These are phyloP conservation scores for Helogale parvula DNA, from an alignment of 2,113 vertebrate genomes.

Conservation along the genomic window DNA sequence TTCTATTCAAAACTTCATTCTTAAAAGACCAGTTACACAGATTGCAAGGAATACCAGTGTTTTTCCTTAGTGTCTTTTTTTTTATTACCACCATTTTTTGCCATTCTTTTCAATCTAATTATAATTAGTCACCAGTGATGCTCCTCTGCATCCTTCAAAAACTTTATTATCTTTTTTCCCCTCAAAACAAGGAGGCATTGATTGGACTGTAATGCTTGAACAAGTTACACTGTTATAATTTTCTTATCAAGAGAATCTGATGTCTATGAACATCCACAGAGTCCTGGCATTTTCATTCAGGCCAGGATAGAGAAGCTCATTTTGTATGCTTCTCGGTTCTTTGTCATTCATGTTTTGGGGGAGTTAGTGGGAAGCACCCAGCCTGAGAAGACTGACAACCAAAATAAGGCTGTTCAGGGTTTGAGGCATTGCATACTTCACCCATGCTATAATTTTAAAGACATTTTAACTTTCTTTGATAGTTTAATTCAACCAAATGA, in stretches of 20 bases:
- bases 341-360: background rate
- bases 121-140: background rate
- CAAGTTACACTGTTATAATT: conserved; percentile 39
- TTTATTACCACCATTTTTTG: conserved; percentile 23
- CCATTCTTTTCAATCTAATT: background rate
- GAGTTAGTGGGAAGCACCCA: background rate
- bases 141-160: background rate
- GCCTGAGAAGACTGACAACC: background rate
- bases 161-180: background rate
- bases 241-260: conserved; percentile 34
- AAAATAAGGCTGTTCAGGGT: background rate
- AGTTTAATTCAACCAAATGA: background rate
- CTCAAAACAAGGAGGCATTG: background rate
- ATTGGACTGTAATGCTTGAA: background rate
- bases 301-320: background rate
- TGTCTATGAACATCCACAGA: conserved; percentile 14
- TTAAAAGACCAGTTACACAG: background rate
- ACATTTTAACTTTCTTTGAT: conserved; percentile 15
- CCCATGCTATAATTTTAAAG: background rate
- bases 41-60: background rate
- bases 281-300: conserved; percentile 53
- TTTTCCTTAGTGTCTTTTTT: background rate
- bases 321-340: background rate
- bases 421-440: background rate
- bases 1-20: background rate